Base-by-base conservation (phyloP, 2,888 invertebrate species). In the Lumbricus terrestris region DNA sequence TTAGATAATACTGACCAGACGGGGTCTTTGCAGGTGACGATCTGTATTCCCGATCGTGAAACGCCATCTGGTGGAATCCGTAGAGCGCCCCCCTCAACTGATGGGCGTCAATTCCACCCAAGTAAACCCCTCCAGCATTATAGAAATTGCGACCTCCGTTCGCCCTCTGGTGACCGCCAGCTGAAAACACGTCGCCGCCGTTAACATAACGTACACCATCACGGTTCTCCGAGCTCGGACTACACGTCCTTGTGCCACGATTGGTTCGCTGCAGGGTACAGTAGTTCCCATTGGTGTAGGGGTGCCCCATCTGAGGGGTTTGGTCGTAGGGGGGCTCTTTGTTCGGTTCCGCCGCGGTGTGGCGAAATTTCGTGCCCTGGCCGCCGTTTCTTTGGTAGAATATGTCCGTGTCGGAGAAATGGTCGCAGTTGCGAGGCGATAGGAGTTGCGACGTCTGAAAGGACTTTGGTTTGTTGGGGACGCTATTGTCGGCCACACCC, bases 81-180 rank as follows among this genome's bases (percentile, higher is more conserved):
- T 85, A 37, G n/a, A 85, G 34, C 35, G 85, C 29, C 20, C 85
- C 34, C 23, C 85, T 16, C 35, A 34, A 13, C 85, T 20, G 83
- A n/a, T 4, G 8, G 33, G 34, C 35, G 34, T 85, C 85, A 23
- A 34, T 37, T 34, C 20, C 85, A 37, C 85, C 85, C 29, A 69
- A 69, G 69, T 69, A 69, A n/a, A 69, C n/a, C 69, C 69, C 69
- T n/a, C n/a, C n/a, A n/a, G 69, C 69, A 85, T 85, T 85, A 35
- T 34, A 34, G 15, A 85, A 85, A 34, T 34, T 37, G 16, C 37
- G 34, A 35, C 85, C n/a, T n/a, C n/a, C 85, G n/a, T 6, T n/a
- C 3, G 35, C 85, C 85, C 85, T 85, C 85, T 85, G 85, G 85
- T 85, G 85, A 85, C 11, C 85, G 33, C 37, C 85, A 6, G 85